phyloP scores from a whole-genome alignment of 1,140 invertebrate species.

The Brachionus plicatilis region DNA sequence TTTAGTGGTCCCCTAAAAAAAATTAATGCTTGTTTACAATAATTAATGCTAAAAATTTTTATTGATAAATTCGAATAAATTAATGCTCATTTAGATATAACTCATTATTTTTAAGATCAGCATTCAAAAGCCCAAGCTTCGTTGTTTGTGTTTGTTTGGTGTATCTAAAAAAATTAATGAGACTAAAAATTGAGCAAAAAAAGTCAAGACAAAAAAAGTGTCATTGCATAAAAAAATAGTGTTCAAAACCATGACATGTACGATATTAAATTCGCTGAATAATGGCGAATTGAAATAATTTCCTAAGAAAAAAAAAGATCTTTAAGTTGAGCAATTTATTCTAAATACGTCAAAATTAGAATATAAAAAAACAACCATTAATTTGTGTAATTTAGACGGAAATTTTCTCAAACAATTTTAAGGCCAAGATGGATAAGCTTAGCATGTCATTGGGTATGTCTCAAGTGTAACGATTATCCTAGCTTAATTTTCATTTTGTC shows the following conservation, averaged over 20 bases:
- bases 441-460: constrained; percentile 37
- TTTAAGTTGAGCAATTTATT: neutral
- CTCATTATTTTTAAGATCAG: no score
- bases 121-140: no score
- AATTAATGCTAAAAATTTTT: no score
- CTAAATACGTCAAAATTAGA: neutral
- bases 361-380: neutral
- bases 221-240: neutral
- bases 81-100: no score
- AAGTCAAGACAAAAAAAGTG: neutral
- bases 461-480: neutral
- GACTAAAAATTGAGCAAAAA: neutral
- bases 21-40: no score
- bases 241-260: neutral
- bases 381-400: neutral
- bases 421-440: constrained; percentile 23
- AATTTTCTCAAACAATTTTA: neutral
- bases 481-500: neutral
- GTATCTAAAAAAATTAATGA: no score
- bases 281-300: constrained; percentile 6
- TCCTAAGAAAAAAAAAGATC: neutral
- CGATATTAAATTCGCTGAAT: neutral
- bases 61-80: no score
- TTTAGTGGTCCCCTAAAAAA: no score
- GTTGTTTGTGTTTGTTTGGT: no score